Conservation (phyloP, 1,140 invertebrate genomes). For the Conus betulinus region DNA sequence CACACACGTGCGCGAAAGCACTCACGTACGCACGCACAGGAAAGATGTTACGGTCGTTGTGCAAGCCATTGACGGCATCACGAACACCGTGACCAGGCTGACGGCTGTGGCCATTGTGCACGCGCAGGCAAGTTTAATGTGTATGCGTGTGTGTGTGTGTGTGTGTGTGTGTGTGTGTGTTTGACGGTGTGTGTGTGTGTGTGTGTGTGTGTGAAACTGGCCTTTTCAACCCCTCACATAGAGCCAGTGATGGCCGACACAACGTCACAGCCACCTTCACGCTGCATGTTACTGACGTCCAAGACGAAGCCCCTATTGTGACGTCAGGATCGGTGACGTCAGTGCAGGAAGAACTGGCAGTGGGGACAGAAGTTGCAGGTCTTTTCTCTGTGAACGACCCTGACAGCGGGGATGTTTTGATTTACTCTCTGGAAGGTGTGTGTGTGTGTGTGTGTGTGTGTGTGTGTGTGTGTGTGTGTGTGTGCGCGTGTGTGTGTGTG, state of each 20-base stretch:
- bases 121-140: background rate
- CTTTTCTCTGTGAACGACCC: conserved; percentile 12
- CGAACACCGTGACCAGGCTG: background rate
- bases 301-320: conserved; percentile 23
- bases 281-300: conserved; percentile 5
- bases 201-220: too few species aligned
- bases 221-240: background rate
- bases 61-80: background rate
- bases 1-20: too few species aligned
- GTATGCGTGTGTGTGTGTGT: background rate
- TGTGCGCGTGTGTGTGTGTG: background rate
- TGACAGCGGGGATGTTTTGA: conserved; percentile 2
- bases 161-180: too few species aligned
- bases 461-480: conserved; percentile 10
- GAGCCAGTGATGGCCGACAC: background rate
- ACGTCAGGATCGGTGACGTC: conserved; percentile 28
- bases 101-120: background rate
- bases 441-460: conserved; percentile 8
- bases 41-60: background rate
- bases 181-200: too few species aligned
- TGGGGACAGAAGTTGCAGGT: conserved; percentile 24
- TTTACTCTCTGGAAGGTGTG: conserved; percentile 11
- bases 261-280: conserved; percentile 15
- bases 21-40: too few species aligned
- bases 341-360: conserved; percentile 27